These are phyloP conservation scores for Calvadosia cruxmelitensis DNA, from an alignment of 30 jellyfish, hydroid and myxozoan species.

Conservation along the genomic window DNA sequence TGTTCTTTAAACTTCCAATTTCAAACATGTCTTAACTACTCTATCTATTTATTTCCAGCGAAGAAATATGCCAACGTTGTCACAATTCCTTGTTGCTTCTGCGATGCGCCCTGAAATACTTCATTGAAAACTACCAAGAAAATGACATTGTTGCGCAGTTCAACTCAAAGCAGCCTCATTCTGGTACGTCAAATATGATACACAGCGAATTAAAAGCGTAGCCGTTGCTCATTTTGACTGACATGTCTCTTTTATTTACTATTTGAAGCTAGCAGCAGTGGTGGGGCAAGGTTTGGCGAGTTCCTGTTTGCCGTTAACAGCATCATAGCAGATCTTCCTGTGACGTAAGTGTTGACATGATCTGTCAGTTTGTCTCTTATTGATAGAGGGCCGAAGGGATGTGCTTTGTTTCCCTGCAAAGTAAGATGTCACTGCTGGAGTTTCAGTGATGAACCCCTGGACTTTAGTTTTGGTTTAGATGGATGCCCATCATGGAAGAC, in stretches of 20 bases:
- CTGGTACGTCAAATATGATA: slow-evolving; percentile 4
- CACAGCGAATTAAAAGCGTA: too few species aligned
- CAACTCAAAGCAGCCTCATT: slow-evolving; percentile 43
- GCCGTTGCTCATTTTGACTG: too few species aligned
- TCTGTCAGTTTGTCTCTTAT: too few species aligned
- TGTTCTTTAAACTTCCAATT: not conserved
- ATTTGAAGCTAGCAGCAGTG: too few species aligned
- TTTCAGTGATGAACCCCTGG: too few species aligned
- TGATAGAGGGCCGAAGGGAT: too few species aligned
- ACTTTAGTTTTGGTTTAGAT: too few species aligned
- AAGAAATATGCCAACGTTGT: slow-evolving; percentile 11
- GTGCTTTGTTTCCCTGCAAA: too few species aligned
- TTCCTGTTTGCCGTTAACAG: slow-evolving; percentile 22
- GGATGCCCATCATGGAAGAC: too few species aligned
- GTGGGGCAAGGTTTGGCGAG: slow-evolving; percentile 57
- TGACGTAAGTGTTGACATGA: slow-evolving; percentile 20
- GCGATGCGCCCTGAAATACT: slow-evolving; percentile 44
- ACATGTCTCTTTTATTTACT: too few species aligned
- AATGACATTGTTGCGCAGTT: slow-evolving; percentile 41
- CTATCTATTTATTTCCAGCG: slow-evolving; percentile 9
- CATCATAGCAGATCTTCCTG: slow-evolving; percentile 26
- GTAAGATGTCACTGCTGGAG: too few species aligned
- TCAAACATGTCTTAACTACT: not conserved
- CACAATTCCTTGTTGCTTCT: slow-evolving; percentile 42
- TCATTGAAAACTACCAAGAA: slow-evolving; percentile 39